Evolutionary conservation across 1,140 invertebrate species (phyloP).

Genomic region (Brachionus manjavacas): DNA sequence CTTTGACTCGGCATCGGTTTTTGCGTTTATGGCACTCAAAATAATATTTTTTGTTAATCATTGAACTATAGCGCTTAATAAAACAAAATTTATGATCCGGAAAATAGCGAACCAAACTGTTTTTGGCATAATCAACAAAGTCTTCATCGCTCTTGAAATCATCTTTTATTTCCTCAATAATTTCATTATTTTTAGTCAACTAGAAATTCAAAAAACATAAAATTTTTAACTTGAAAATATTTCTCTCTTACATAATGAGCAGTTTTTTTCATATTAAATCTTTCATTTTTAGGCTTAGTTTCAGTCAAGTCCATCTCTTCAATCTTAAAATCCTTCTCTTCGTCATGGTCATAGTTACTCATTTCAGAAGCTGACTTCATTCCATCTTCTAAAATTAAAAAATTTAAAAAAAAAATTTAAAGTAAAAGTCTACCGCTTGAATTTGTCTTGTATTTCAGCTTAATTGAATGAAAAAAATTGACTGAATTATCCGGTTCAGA

Average conservation of each 20-base stretch:
- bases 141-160: not conserved
- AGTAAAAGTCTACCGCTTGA: not conserved
- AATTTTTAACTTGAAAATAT: not conserved
- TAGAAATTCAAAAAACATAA: not conserved
- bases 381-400: not conserved
- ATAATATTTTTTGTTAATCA: slow-evolving; percentile 11
- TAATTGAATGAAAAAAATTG: not conserved
- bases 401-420: not conserved
- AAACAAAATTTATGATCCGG: not conserved
- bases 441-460: not conserved
- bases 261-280: not conserved
- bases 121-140: not conserved
- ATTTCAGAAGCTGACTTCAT: not conserved
- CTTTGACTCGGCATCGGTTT: not conserved
- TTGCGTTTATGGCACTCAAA: not conserved
- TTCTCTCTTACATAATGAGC: not conserved
- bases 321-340: not conserved
- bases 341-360: not conserved
- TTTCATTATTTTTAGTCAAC: not conserved
- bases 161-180: not conserved
- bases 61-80: not conserved
- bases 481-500: not conserved
- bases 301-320: not conserved
- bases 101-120: not conserved
- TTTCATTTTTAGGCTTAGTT: not conserved